A percentile compares a stretch with the other conserved stretches of the same genome.
Evolutionary conservation across 2,888 invertebrate species (phyloP).

Genomic region (Lydus trimaculatus): DNA sequence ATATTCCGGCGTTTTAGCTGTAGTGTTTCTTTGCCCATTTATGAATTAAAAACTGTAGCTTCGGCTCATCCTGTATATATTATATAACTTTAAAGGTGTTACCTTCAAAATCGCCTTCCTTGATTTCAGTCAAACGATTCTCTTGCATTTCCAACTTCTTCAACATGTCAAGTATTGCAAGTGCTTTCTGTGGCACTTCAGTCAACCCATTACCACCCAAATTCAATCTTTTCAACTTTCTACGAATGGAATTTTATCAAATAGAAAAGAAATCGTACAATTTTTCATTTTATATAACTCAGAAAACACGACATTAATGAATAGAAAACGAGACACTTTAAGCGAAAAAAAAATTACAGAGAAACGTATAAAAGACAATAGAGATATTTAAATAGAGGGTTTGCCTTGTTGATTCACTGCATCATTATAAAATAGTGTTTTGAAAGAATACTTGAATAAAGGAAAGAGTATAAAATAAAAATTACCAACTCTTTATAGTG

Average conservation of each 20-base stretch:
- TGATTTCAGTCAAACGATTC: slow-evolving; percentile 78
- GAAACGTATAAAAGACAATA: background rate
- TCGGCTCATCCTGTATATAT: too few species aligned
- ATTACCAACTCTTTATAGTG: too few species aligned
- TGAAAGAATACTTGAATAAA: background rate
- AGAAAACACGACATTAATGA: too few species aligned
- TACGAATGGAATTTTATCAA: slow-evolving; percentile 49
- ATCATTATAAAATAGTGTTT: background rate
- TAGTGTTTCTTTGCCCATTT: too few species aligned
- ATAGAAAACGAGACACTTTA: background rate
- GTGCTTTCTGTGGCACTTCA: slow-evolving; percentile 79
- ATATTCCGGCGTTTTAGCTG: too few species aligned
- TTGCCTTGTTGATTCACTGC: background rate
- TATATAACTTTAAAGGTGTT: too few species aligned
- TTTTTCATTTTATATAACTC: too few species aligned
- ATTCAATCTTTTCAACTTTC: slow-evolving; percentile 83
- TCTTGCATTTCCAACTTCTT: slow-evolving; percentile 90
- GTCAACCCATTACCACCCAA: slow-evolving; percentile 84
- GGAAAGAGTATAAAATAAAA: background rate
- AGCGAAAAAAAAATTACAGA: background rate
- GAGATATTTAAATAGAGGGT: background rate
- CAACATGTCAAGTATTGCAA: slow-evolving; percentile 80
- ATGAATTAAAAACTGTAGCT: too few species aligned
- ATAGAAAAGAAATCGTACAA: background rate
- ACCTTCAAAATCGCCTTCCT: slow-evolving; percentile 89